Conservation (phyloP, 2,888 invertebrate genomes). For the Zonitis immaculata region DNA sequence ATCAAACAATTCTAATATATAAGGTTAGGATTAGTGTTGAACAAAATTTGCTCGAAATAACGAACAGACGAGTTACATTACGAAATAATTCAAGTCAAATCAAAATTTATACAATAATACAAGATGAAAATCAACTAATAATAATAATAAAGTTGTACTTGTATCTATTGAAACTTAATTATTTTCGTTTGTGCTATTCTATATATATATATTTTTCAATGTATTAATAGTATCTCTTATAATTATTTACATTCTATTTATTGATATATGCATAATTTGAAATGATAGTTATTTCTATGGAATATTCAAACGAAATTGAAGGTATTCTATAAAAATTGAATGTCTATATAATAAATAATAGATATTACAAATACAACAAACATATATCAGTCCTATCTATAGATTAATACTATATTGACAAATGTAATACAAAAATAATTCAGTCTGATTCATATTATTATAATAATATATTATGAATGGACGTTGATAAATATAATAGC, state of each 20-base stretch:
- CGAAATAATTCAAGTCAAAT: too few relatives aligned
- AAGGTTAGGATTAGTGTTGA: too few relatives aligned
- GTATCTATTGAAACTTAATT: not conserved
- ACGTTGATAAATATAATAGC: conserved; percentile 36
- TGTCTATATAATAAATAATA: conserved; percentile 10
- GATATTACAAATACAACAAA: conserved; percentile 20
- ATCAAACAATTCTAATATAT: too few relatives aligned
- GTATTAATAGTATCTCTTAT: not conserved
- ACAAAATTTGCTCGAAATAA: too few relatives aligned
- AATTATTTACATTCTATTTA: not conserved
- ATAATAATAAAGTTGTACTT: not conserved
- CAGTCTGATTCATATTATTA: conserved; percentile 37
- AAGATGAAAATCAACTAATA: not conserved
- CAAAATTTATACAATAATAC: conserved; percentile 7
- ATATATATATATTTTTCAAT: too few relatives aligned
- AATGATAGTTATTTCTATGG: too few relatives aligned
- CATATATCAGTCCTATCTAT: conserved; percentile 35
- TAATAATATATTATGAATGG: too few relatives aligned
- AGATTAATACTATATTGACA: conserved; percentile 28
- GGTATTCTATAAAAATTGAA: conserved; percentile 3
- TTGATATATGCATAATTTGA: too few relatives aligned
- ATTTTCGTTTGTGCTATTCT: not conserved
- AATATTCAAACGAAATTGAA: not conserved
- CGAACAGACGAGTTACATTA: too few relatives aligned
- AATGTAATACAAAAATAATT: conserved; percentile 39